A percentile compares a stretch with the other conserved stretches of the same genome.
Conservation (phyloP, 2,113 vertebrate genomes). For the Benitochromis conjunctus region DNA sequence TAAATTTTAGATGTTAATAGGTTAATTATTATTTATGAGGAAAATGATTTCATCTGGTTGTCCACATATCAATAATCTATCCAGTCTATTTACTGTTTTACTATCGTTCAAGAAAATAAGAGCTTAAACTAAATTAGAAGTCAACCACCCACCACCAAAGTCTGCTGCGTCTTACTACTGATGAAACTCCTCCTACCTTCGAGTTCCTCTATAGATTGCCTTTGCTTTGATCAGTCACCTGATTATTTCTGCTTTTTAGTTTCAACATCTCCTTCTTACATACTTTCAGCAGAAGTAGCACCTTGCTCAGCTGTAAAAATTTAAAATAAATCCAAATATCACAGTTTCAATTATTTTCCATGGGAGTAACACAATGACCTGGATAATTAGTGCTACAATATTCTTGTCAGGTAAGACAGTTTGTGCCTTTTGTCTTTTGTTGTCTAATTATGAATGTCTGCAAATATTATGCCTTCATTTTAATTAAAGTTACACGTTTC, state of each 20-base stretch:
- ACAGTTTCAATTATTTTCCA: background rate
- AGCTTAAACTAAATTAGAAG: background rate
- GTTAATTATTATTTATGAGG: background rate
- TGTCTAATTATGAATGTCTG: background rate
- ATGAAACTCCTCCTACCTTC: background rate
- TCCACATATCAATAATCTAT: background rate
- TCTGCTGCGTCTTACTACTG: background rate
- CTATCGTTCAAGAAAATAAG: background rate
- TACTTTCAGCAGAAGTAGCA: background rate
- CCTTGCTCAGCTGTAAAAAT: background rate
- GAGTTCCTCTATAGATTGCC: constrained; percentile 1
- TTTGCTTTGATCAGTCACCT: background rate
- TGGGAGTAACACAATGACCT: constrained; percentile 35
- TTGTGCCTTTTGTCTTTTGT: background rate
- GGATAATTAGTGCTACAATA: background rate
- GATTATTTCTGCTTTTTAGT: background rate
- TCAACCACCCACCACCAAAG: background rate
- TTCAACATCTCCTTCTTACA: background rate
- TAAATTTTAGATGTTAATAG: background rate
- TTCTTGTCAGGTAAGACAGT: constrained; percentile 48
- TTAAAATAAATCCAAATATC: background rate
- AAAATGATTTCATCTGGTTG: background rate
- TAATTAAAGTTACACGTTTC: background rate
- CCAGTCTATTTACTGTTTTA: background rate
- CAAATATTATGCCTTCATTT: background rate